Conservation (phyloP, 2,113 vertebrate genomes). For the Ellobius talpinus region DNA sequence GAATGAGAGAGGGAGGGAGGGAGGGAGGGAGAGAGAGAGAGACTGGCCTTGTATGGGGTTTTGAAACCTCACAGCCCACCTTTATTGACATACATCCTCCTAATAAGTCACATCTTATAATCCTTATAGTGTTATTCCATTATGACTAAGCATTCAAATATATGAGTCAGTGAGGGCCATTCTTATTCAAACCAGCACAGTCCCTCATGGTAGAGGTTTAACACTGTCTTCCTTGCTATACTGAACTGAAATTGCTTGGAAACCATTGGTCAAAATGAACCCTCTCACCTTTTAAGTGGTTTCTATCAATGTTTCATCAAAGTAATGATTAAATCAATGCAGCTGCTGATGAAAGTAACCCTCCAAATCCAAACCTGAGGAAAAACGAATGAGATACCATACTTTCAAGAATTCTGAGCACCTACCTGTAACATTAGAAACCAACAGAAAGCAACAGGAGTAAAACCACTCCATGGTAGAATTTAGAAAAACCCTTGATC, state of each 20-base stretch:
- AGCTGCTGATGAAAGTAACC: neutral
- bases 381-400: neutral
- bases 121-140: neutral
- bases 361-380: neutral
- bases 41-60: too few relatives aligned
- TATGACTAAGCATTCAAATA: neutral
- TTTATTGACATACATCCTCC: neutral
- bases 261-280: neutral
- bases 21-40: neutral
- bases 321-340: neutral
- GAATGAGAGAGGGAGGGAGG: too few relatives aligned
- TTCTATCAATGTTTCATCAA: neutral
- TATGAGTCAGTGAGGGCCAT: fast-evolving
- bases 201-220: neutral
- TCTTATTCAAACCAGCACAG: neutral
- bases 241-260: neutral
- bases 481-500: too few relatives aligned
- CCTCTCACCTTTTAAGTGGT: neutral
- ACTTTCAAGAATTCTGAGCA: neutral
- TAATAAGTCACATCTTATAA: neutral
- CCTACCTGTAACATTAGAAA: neutral
- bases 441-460: neutral
- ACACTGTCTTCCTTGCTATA: neutral
- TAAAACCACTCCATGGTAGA: too few relatives aligned
- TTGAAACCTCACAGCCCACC: neutral